These are phyloP conservation scores for Sorex araneus DNA, from an alignment of 2,113 vertebrate species.

Conservation along the genomic window DNA sequence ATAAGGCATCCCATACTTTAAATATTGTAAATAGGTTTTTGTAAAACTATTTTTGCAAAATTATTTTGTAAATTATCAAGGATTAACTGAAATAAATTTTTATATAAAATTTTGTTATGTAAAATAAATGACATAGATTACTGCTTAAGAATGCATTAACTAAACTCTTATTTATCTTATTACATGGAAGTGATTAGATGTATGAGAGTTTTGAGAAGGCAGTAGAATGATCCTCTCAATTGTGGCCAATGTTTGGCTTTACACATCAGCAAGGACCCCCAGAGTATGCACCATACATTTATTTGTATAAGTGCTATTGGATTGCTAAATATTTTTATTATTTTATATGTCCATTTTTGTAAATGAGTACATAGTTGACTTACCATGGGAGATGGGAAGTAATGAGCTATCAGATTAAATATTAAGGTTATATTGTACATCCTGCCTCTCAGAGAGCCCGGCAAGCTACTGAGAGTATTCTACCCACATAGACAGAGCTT, in stretches of 20 bases:
- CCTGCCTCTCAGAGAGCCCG: too few species aligned
- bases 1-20: not conserved
- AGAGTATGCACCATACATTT: rapidly evolving
- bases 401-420: too few species aligned
- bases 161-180: not conserved
- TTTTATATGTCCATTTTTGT: not conserved
- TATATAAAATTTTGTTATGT: not conserved
- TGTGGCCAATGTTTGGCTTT: too few species aligned
- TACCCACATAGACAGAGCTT: too few species aligned
- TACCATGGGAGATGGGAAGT: too few species aligned
- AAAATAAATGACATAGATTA: not conserved
- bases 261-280: rapidly evolving
- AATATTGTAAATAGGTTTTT: conserved; percentile 6
- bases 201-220: not conserved
- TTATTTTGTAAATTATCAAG: too few species aligned
- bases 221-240: rapidly evolving
- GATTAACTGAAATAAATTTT: not conserved
- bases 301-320: not conserved
- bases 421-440: too few species aligned
- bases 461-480: too few species aligned
- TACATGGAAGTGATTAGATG: not conserved
- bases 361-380: too few species aligned
- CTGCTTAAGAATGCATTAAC: not conserved
- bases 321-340: not conserved
- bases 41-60: too few species aligned